Conservation (phyloP, 2,113 vertebrate genomes). For the Scomber scombrus region DNA sequence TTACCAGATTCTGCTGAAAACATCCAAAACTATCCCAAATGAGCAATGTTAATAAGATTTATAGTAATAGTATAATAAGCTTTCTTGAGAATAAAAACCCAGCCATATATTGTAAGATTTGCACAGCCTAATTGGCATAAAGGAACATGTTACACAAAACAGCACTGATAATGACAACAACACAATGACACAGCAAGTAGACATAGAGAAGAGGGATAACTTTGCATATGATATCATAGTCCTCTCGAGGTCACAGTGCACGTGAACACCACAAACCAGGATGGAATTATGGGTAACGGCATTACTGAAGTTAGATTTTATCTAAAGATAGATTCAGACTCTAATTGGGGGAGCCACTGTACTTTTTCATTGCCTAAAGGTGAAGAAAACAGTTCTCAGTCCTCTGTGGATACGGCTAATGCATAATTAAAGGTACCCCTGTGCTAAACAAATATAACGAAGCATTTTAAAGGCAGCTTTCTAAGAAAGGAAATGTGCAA, state of each 20-base stretch:
- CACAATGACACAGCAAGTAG: neutral
- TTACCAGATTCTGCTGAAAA: constrained; percentile 4
- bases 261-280: constrained; percentile 19
- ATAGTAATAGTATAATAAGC: neutral
- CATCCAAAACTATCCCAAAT: neutral
- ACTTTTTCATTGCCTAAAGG: constrained; percentile 16
- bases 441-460: constrained; percentile 61
- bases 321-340: constrained; percentile 3
- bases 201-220: neutral
- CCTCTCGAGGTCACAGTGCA: constrained; percentile 20
- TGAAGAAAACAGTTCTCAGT: constrained; percentile 36
- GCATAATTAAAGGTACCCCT: constrained; percentile 69
- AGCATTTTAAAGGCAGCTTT: constrained; percentile 54
- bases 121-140: neutral
- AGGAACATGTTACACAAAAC: neutral
- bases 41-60: neutral
- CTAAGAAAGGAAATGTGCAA: constrained; percentile 27
- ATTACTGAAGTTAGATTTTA: constrained; percentile 29
- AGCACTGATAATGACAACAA: neutral
- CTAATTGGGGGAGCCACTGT: neutral
- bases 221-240: constrained; percentile 32
- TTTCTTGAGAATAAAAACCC: neutral
- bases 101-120: neutral
- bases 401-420: constrained; percentile 53
- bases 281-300: constrained; percentile 21